Evolutionary conservation across 1,140 invertebrate species (phyloP), one percentile per base, ranked within the genome.

Genomic region (Brachionus paranguensis): DNA sequence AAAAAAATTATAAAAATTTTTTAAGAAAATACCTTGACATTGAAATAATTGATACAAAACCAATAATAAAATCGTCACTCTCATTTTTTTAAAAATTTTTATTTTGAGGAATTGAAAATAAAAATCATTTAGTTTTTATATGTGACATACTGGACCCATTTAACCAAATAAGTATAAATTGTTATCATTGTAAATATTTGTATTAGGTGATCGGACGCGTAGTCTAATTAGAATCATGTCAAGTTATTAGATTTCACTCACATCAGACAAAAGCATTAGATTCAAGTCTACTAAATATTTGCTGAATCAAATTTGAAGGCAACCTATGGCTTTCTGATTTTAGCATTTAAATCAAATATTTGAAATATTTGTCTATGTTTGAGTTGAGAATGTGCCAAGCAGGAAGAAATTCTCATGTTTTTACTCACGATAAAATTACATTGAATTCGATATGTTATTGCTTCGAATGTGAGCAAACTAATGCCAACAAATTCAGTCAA

Each of bases 311-410:
- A 20, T 60, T 60, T 60, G 53, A 60, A 60, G 53, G 53, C 53
- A 60, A 60, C 20, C 20, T 60, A 60, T 20, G 53, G 53, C 53
- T 60, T n/a, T 60, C 6, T 10, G 17, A 17, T 68, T 68, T 68
- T 41, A 33, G 33, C 11, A 68, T 68, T 20, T n/a, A 45, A 72
- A 41, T 41, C 41, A 72, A 72, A 72, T 72, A 72, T 72, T 72
- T 72, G 37, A 41, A 72, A 43, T 72, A n/a, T 43, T 72, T 72
- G 68, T 72, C 68, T 72, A 41, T 72, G 17, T 72, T 72, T 72
- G 33, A n/a, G 10, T 43, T 41, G 3, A 20, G 17, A 72, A 43
- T 41, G 41, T 20, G 37, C 33, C 17, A 3, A 41, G 37, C 33
- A 72, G 17, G 68, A 72, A 41, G 17, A 72, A 72, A 70, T 65